Evolutionary conservation across 2,113 vertebrate species (phyloP).

Genomic region (Heptranchias perlo): DNA sequence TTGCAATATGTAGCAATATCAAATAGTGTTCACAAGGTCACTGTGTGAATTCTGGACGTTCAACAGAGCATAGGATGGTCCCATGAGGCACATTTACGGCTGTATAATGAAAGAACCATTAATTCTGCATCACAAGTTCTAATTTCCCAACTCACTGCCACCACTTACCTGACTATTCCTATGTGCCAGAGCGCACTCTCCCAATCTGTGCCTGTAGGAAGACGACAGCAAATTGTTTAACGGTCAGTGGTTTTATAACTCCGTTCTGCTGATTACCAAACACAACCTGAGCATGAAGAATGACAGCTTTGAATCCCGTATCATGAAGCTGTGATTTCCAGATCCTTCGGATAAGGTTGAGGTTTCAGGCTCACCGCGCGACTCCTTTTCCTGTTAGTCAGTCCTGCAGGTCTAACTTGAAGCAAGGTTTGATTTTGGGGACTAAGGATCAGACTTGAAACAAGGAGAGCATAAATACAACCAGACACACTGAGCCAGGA

Average conservation of each 20-base stretch:
- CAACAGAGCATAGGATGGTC: no score
- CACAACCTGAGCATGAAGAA: neutral
- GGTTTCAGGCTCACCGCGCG: no score
- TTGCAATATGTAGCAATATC: neutral
- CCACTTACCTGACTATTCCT: slow-evolving; percentile 61
- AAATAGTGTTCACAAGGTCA: neutral
- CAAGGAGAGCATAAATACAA: neutral
- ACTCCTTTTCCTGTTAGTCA: neutral
- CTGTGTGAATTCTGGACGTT: no score
- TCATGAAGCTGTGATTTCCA: neutral
- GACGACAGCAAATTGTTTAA: slow-evolving; percentile 22
- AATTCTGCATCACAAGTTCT: neutral
- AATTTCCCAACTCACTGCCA: neutral
- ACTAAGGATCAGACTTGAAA: neutral
- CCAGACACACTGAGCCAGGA: neutral
- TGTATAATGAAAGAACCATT: neutral
- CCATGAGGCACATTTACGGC: no score
- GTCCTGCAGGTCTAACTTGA: neutral
- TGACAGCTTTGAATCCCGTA: neutral
- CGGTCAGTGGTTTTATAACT: neutral
- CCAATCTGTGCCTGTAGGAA: slow-evolving; percentile 55
- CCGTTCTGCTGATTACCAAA: neutral
- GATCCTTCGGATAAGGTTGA: neutral
- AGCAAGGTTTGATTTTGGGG: neutral
- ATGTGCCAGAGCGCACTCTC: slow-evolving; percentile 59